These are phyloP conservation scores for Armadillidium nasatum DNA, from an alignment of 1,140 invertebrate species.

Conservation along the genomic window DNA sequence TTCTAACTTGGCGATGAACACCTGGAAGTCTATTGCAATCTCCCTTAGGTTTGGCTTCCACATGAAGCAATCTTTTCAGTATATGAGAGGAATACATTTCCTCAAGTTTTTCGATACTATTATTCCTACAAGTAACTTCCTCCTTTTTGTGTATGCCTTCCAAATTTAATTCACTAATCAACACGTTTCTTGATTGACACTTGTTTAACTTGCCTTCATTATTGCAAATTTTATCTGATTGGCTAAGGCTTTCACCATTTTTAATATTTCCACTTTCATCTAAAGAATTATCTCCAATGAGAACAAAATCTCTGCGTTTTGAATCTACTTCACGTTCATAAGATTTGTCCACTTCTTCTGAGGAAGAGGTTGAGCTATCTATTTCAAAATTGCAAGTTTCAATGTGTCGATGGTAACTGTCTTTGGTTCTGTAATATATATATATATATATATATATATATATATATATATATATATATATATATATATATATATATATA, in stretches of 20 bases:
- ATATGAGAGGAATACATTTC: neutral
- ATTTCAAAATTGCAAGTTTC: slow-evolving; percentile 60
- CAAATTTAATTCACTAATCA: neutral
- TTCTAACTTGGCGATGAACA: slow-evolving; percentile 37
- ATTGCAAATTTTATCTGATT: neutral
- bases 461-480: no score
- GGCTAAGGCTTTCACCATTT: neutral
- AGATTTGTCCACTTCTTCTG: slow-evolving; percentile 44
- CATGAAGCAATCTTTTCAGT: neutral
- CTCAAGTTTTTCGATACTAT: neutral
- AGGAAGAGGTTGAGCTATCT: slow-evolving; percentile 50
- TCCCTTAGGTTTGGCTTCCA: neutral
- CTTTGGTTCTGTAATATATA: slow-evolving; percentile 57
- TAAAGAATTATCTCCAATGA: neutral
- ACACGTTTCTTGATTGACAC: neutral
- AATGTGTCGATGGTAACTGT: slow-evolving; percentile 78
- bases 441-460: neutral
- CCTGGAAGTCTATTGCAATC: slow-evolving; percentile 14
- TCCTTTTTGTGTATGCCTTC: neutral
- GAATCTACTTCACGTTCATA: neutral
- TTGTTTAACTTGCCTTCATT: neutral
- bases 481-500: no score
- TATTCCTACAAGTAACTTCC: neutral
- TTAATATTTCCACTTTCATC: neutral
- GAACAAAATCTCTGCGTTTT: neutral